Conservation (phyloP, 1,140 invertebrate genomes). For the Macrobrachium rosenbergii region DNA sequence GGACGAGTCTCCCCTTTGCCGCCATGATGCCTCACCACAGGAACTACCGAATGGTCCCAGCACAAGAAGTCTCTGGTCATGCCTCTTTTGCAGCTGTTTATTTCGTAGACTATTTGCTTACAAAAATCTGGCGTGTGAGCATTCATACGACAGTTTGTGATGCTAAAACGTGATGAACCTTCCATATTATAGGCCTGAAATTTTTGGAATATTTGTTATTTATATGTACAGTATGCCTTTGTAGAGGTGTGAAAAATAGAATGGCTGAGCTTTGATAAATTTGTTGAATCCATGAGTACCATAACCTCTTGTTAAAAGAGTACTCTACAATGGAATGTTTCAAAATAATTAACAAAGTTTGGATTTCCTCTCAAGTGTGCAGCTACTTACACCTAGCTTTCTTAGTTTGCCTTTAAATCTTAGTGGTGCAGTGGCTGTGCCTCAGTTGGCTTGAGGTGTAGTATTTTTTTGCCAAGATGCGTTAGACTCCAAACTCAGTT, state of each 20-base stretch:
- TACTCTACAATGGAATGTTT: no score
- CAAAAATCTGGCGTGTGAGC: slow-evolving; percentile 29
- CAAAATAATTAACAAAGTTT: slow-evolving; percentile 2
- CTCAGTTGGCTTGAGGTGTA: no score
- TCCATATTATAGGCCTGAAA: slow-evolving; percentile 22
- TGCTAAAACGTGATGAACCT: slow-evolving; percentile 24
- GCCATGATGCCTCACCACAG: slow-evolving; percentile 40
- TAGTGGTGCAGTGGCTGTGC: not conserved
- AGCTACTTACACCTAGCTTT: slow-evolving; percentile 36
- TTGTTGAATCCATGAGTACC: slow-evolving; percentile 10
- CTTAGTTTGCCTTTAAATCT: slow-evolving; percentile 27
- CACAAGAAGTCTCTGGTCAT: slow-evolving; percentile 33
- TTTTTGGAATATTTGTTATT: slow-evolving; percentile 9
- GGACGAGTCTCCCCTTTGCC: slow-evolving; percentile 9
- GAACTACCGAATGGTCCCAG: slow-evolving; percentile 34
- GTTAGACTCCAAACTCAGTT: not conserved
- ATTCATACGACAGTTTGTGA: slow-evolving; percentile 39
- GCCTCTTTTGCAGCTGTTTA: slow-evolving; percentile 39
- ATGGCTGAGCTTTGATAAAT: slow-evolving; percentile 39
- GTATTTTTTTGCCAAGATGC: not conserved
- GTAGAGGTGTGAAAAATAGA: slow-evolving; percentile 14
- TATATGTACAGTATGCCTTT: slow-evolving; percentile 28
- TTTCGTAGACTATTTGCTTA: slow-evolving; percentile 28
- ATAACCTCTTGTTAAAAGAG: no score
- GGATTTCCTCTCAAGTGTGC: slow-evolving; percentile 29